Base-by-base conservation (phyloP, 1,140 invertebrate species). In the Anoplolepis gracilipes region DNA sequence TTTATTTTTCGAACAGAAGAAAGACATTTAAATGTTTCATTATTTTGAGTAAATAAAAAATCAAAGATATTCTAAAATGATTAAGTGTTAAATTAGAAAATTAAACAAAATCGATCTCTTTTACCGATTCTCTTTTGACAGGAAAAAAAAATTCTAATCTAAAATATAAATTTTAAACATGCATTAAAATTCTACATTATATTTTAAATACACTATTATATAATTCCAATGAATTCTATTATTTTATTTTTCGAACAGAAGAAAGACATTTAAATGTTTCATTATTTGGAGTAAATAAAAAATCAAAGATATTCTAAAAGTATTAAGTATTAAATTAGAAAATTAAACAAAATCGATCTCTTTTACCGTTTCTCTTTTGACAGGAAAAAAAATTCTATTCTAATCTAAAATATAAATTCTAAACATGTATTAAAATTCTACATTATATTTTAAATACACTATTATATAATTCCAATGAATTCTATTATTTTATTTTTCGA, bases 281-380 rank as follows among this genome's bases (percentile, higher is more conserved):
- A 57, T 22, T 22, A n/a, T 16, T n/a, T n/a, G n/a, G n/a, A n/a
- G 6, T 19, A 55, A 75, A 75, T 39, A 1, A n/a, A 64, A 33
- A 33, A 28, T 5, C n/a, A 39, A 28, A 19, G 0, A 19, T 5
- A 0, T 59, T 25, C 19, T 59, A 7, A 61, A 39, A 36, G 6
- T 72, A 0, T 11, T 39, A 8, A 57, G 7, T 59, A 59, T 39
- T 11, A 28, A 39, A 28, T 61, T 39, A 10, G 11, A 61, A 2
- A 61, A 75, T n/a, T n/a, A n/a, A n/a, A n/a, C n/a, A n/a, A n/a
- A n/a, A n/a, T n/a, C 39, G 59, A 85, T 85, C 59, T 64, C 61
- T 69, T 39, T 64, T 84, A 89, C 69, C 70, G 76, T 77, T 28
- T 59, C 28, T 73, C 16, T 19, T 19, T 49, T 16, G 65, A 53